A percentile compares a stretch with the other conserved stretches of the same genome.
phyloP scores from a whole-genome alignment of 2,888 invertebrate species.

The Phortica magna region DNA sequence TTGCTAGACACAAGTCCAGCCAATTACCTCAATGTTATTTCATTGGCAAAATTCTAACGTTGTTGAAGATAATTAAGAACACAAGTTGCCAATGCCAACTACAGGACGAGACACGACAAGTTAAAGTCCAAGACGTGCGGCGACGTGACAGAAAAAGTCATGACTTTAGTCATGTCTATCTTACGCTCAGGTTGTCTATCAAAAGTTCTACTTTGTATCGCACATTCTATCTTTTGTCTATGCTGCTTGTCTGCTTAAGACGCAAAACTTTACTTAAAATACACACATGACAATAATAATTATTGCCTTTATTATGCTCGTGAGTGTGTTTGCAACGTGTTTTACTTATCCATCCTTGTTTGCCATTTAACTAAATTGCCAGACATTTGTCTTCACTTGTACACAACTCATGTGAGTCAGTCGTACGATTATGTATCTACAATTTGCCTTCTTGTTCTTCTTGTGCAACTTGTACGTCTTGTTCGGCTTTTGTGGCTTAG shows the following conservation, averaged over 20 bases:
- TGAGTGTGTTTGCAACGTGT: constrained; percentile 58
- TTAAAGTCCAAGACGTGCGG: not conserved
- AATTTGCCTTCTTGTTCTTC: constrained; percentile 45
- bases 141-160: not conserved
- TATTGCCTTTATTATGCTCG: constrained; percentile 70
- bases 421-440: constrained; percentile 38
- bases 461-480: constrained; percentile 22
- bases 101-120: constrained; percentile 23
- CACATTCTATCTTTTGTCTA: constrained; percentile 24
- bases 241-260: constrained; percentile 29
- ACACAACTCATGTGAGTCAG: constrained; percentile 23
- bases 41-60: constrained; percentile 25
- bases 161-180: constrained; percentile 40
- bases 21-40: constrained; percentile 69
- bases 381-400: constrained; percentile 66
- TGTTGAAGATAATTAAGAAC: constrained; percentile 62
- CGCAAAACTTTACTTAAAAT: constrained; percentile 47
- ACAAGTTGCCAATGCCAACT: constrained; percentile 65
- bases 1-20: constrained; percentile 34
- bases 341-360: constrained; percentile 48
- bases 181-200: constrained; percentile 25
- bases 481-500: not conserved
- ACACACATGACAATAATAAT: constrained; percentile 70
- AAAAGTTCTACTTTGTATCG: not conserved
- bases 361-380: constrained; percentile 70